A percentile compares a stretch with the other conserved stretches of the same genome.
phyloP scores from a whole-genome alignment of 2,888 invertebrate species.

The Terebella lapidaria region DNA sequence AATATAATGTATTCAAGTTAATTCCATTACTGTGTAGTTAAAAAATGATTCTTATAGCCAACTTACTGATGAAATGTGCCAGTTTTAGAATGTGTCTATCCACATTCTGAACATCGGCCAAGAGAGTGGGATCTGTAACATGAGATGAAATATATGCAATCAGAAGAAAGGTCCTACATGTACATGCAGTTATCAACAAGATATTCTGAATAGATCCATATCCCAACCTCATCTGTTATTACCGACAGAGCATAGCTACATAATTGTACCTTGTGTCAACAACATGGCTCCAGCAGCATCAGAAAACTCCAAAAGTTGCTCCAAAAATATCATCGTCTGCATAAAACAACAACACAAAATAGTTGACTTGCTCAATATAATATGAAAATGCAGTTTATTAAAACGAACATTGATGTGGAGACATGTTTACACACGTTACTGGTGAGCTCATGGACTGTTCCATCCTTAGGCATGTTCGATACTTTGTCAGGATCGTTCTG shows the following conservation, averaged over 20 bases:
- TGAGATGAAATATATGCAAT: not conserved
- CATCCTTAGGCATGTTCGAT: conserved; percentile 82
- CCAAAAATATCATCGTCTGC: conserved; percentile 73
- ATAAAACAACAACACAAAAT: conserved; percentile 7
- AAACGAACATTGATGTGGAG: too few species aligned
- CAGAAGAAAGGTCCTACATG: too few species aligned
- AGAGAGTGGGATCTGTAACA: conserved; percentile 38
- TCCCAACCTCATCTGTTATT: not conserved
- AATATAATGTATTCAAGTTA: too few species aligned
- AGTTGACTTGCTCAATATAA: not conserved
- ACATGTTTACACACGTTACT: conserved; percentile 70
- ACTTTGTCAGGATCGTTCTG: conserved; percentile 58
- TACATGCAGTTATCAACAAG: too few species aligned
- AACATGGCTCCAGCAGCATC: conserved; percentile 53
- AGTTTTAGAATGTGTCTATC: conserved; percentile 44
- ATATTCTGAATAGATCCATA: too few species aligned
- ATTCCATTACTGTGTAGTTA: too few species aligned
- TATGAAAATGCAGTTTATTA: not conserved
- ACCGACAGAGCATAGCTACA: not conserved
- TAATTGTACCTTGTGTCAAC: conserved; percentile 40
- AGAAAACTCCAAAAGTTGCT: conserved; percentile 63
- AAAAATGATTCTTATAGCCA: too few species aligned
- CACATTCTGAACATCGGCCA: conserved; percentile 34
- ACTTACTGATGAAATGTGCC: conserved; percentile 51
- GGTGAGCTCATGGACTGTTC: conserved; percentile 94